These are phyloP conservation scores for Drosophila meridiana DNA, from an alignment of 2,888 invertebrate species.

Conservation along the genomic window DNA sequence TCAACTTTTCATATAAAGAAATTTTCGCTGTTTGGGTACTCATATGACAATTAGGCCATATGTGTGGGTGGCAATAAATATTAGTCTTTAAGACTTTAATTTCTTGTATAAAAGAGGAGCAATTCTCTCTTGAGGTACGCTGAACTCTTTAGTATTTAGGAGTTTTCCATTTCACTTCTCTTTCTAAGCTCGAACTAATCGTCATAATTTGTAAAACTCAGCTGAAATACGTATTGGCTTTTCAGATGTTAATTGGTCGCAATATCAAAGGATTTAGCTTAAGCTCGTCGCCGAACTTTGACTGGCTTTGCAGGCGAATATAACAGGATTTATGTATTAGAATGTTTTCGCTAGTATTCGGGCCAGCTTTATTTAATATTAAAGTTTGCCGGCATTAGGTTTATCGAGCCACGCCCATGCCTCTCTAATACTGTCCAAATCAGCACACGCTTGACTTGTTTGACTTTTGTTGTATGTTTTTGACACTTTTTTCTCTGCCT, in stretches of 20 bases:
- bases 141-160: neutral
- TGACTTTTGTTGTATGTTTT: conserved; percentile 62
- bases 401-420: conserved; percentile 43
- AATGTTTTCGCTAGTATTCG: conserved; percentile 12
- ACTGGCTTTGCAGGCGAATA: conserved; percentile 1
- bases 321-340: conserved; percentile 17
- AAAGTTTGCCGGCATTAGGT: conserved; percentile 39
- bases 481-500: conserved; percentile 59
- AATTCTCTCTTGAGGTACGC: neutral
- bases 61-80: conserved; percentile 16
- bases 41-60: conserved; percentile 20
- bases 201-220: neutral
- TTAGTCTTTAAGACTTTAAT: conserved; percentile 2
- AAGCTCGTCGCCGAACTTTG: conserved; percentile 4
- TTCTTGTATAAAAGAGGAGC: neutral
- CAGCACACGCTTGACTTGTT: conserved; percentile 71
- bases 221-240: neutral
- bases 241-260: conserved; percentile 10
- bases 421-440: conserved; percentile 52
- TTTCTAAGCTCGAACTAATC: neutral
- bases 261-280: conserved; percentile 13
- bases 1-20: neutral
- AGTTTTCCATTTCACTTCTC: neutral
- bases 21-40: neutral
- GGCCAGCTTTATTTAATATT: conserved; percentile 50